Percentiles rank a stretch among this genome's conserved stretches.
Evolutionary conservation across 2,113 vertebrate species (phyloP).

Genomic region (Onychostruthus taczanowskii): DNA sequence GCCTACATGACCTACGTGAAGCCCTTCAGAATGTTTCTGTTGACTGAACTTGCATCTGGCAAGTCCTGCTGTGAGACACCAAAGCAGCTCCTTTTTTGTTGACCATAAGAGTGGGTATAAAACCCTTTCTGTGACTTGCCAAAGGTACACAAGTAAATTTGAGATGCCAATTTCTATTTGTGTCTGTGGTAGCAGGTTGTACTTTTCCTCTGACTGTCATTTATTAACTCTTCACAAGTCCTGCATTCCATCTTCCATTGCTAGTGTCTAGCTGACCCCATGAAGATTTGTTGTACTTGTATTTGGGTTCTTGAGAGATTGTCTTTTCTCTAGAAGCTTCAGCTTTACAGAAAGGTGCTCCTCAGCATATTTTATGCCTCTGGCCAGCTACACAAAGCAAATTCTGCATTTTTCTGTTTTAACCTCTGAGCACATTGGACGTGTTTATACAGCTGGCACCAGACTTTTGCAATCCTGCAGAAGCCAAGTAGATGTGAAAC

Average conservation of each 20-base stretch:
- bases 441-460: neutral
- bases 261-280: neutral
- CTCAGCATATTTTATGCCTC: neutral
- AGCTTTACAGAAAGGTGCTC: neutral
- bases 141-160: slow-evolving; percentile 25
- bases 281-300: neutral
- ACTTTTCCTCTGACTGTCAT: slow-evolving; percentile 21
- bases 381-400: neutral
- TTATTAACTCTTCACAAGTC: neutral
- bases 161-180: slow-evolving; percentile 24
- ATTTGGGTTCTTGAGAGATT: neutral
- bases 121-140: slow-evolving; percentile 14
- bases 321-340: neutral
- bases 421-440: neutral
- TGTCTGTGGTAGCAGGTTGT: neutral
- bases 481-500: neutral
- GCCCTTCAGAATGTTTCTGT: slow-evolving; percentile 19
- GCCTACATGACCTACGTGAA: slow-evolving; percentile 41
- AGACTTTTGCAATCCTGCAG: neutral
- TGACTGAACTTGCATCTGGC: slow-evolving; percentile 30
- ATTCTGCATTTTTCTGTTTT: neutral
- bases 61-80: neutral
- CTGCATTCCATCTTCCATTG: neutral
- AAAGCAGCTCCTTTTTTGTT: neutral
- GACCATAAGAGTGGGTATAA: slow-evolving; percentile 5